Evolutionary conservation across 1,140 invertebrate species (phyloP).

Genomic region (Oedothorax gibbosus): DNA sequence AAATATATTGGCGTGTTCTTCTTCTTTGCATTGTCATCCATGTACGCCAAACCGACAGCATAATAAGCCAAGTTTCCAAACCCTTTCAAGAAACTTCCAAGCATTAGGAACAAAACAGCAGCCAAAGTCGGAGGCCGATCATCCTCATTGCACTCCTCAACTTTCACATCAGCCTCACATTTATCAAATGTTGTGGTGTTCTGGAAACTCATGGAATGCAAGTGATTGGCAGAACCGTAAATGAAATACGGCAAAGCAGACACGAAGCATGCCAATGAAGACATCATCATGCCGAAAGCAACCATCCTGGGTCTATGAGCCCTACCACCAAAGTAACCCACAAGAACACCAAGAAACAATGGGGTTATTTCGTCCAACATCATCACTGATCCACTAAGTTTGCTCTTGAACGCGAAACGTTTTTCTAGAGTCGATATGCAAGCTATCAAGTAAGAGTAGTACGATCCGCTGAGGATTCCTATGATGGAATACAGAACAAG

Average conservation of each 20-base stretch:
- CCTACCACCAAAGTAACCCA: slow-evolving; percentile 77
- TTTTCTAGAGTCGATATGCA: slow-evolving; percentile 85
- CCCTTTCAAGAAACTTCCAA: slow-evolving; percentile 61
- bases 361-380: slow-evolving; percentile 64
- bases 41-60: slow-evolving; percentile 65
- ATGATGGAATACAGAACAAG: slow-evolving; percentile 79
- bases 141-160: slow-evolving; percentile 1
- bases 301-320: slow-evolving; percentile 79
- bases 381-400: slow-evolving; percentile 75
- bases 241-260: slow-evolving; percentile 77
- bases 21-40: slow-evolving; percentile 67
- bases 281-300: slow-evolving; percentile 77
- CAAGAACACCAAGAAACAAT: slow-evolving; percentile 63
- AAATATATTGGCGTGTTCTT: slow-evolving; percentile 65
- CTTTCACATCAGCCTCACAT: background rate
- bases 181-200: slow-evolving; percentile 11
- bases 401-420: slow-evolving; percentile 81
- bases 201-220: background rate
- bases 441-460: slow-evolving; percentile 81
- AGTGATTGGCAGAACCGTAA: slow-evolving; percentile 71
- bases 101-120: slow-evolving; percentile 47
- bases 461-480: slow-evolving; percentile 79
- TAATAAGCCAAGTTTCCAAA: slow-evolving; percentile 62
- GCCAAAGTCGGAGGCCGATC: slow-evolving; percentile 7
- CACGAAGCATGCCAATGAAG: slow-evolving; percentile 77